Percentiles rank a stretch among this genome's conserved stretches.
phyloP scores from a whole-genome alignment of 2,113 vertebrate genomes.

The Eubucco bourcierii region DNA sequence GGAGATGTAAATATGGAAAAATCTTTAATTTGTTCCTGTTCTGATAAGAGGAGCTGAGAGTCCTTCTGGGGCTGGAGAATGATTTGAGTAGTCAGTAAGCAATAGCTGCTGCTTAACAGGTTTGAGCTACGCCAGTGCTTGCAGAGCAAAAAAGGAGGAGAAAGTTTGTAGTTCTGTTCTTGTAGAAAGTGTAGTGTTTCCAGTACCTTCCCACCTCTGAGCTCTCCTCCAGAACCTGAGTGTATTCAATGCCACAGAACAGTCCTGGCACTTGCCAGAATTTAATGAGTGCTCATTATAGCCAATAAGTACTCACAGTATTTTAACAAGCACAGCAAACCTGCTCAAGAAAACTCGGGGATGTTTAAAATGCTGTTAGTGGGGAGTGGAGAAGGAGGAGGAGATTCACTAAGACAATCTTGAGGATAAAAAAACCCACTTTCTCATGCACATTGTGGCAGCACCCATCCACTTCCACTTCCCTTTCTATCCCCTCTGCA shows the following conservation, averaged over 20 bases:
- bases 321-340: slow-evolving; percentile 53
- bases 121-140: not conserved
- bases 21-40: slow-evolving; percentile 20
- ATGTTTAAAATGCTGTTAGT: slow-evolving; percentile 33
- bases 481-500: not conserved
- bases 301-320: slow-evolving; percentile 26
- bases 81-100: not conserved
- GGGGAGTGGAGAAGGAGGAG: not conserved
- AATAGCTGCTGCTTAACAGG: not conserved
- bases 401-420: not conserved
- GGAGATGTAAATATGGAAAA: slow-evolving; percentile 15
- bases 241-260: slow-evolving; percentile 5
- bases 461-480: not conserved
- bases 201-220: not conserved
- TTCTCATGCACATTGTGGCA: not conserved
- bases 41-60: slow-evolving; percentile 1
- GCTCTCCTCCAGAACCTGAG: not conserved
- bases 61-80: not conserved
- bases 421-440: not conserved
- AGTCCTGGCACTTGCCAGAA: slow-evolving; percentile 34
- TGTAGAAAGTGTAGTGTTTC: not conserved
- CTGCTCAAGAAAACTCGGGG: not conserved
- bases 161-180: not conserved
- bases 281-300: slow-evolving; percentile 51
- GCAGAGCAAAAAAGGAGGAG: not conserved